These are phyloP conservation scores for Hiodon alosoides DNA, from an alignment of 2,113 vertebrate genomes.

Conservation along the genomic window DNA sequence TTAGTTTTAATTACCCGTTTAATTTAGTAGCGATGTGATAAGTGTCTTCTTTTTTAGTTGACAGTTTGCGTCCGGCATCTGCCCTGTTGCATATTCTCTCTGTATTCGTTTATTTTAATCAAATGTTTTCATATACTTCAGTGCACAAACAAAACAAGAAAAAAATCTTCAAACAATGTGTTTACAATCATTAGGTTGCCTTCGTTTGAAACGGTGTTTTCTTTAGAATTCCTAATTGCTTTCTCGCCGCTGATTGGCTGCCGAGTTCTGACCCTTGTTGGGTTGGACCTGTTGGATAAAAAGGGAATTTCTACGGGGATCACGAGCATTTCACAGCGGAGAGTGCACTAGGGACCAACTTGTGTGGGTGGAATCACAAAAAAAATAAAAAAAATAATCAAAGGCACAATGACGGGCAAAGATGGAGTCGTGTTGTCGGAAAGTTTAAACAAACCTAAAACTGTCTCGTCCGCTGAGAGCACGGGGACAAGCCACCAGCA, in stretches of 20 bases:
- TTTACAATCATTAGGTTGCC: slow-evolving; percentile 45
- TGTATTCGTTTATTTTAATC: slow-evolving; percentile 14
- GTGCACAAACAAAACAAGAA: slow-evolving; percentile 36
- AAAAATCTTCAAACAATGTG: slow-evolving; percentile 24
- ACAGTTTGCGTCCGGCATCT: background rate
- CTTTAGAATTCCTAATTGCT: slow-evolving; percentile 77
- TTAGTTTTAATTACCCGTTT: slow-evolving; percentile 14
- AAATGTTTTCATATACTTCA: slow-evolving; percentile 14
- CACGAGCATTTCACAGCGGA: slow-evolving; percentile 72
- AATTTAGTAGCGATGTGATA: background rate
- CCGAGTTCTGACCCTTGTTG: slow-evolving; percentile 77
- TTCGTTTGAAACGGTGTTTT: slow-evolving; percentile 43
- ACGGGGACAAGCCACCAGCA: slow-evolving; percentile 48
- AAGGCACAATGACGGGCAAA: slow-evolving; percentile 81
- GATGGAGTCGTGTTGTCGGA: slow-evolving; percentile 73
- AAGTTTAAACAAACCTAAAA: slow-evolving; percentile 72
- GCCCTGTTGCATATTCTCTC: background rate
- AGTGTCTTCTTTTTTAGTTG: background rate
- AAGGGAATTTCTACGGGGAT: slow-evolving; percentile 82
- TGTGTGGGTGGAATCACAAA: slow-evolving; percentile 29
- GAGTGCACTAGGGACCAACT: slow-evolving; percentile 77
- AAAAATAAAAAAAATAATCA: slow-evolving; percentile 45
- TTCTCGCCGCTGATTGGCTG: slow-evolving; percentile 83
- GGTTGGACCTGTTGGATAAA: slow-evolving; percentile 97
- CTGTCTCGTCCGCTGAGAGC: slow-evolving; percentile 50